Evolutionary conservation across 2,113 vertebrate species (phyloP), one percentile per base, ranked within the genome.

Genomic region (Albula glossodonta): DNA sequence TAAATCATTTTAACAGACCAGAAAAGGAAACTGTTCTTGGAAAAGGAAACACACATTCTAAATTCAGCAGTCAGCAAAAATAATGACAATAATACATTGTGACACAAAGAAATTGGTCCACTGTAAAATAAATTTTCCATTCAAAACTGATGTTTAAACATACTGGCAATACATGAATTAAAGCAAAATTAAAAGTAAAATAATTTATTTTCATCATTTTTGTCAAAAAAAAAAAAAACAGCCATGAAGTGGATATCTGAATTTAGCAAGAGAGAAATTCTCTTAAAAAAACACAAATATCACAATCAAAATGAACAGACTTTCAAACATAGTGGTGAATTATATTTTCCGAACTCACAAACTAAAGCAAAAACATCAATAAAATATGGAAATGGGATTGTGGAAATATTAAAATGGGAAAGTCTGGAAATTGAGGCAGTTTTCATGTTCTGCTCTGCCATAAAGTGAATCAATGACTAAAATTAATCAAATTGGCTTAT

Each of bases 1-100:
- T 81, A 51, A 81, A 81, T 81, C 80, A 81, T 9, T n/a, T 11
- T 17, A 81, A 81, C 78, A 50, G 41, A 81, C 80, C 7, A 52
- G 15, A 8, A 81, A n/a, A 81, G 51, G 80, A 25, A 17, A 53
- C 53, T 81, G 9, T 10, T 74, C 70, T n/a, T n/a, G n/a, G 15
- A 8, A 81, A n/a, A 81, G 51, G 80, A 25, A 17, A 53, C 53
- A 22, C 70, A 74, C n/a, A 22, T n/a, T 3, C 70, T 25, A 31
- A 74, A 22, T 10, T 0, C 70, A 3, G 11, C 8, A 74, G 70
- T 74, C 70, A 74, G 70, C 70, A 74, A 74, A 74, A 74, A 66
- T 66, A 66, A 22, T 66, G 60, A 66, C 19, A 19, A 66, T 66
- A 66, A 66, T 66, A 66, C 17, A 74, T 31, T 74, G 70, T 74